These are phyloP conservation scores for Valencia hispanica DNA, from an alignment of 2,797 vertebrate species.

Conservation along the genomic window DNA sequence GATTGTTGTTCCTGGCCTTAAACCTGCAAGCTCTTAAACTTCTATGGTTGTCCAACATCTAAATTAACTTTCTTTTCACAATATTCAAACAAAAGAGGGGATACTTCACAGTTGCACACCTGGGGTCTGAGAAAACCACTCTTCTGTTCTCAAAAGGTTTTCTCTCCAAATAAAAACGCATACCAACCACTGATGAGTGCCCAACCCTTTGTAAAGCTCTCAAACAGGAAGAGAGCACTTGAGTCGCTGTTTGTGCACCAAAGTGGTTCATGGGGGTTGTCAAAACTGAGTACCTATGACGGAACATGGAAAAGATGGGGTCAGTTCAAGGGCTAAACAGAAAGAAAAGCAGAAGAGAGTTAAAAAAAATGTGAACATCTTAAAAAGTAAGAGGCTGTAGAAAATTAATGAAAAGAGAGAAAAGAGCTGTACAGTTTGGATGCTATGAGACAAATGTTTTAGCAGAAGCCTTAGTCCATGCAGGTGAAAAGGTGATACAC, in stretches of 20 bases:
- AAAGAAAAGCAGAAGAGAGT: conserved; percentile 51
- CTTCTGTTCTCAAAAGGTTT: conserved; percentile 47
- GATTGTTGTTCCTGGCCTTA: conserved; percentile 27
- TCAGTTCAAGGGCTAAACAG: conserved; percentile 51
- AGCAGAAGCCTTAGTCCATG: conserved; percentile 46
- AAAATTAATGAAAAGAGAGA: conserved; percentile 40
- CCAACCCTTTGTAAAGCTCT: conserved; percentile 42
- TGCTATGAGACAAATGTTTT: conserved; percentile 63
- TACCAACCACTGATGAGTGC: conserved; percentile 36
- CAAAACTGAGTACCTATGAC: conserved; percentile 54
- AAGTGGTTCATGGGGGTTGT: conserved; percentile 59
- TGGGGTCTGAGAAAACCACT: conserved; percentile 61
- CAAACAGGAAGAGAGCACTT: conserved; percentile 67
- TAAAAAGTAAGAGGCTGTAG: conserved; percentile 36
- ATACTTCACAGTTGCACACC: conserved; percentile 48
- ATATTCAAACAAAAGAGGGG: conserved; percentile 26
- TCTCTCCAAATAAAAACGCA: conserved; percentile 42
- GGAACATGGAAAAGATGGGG: conserved; percentile 53
- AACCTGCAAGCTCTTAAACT: conserved; percentile 18
- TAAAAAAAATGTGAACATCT: conserved; percentile 49
- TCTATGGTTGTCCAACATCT: conserved; percentile 18
- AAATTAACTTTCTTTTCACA: conserved; percentile 45
- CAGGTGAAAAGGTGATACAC: conserved; percentile 55
- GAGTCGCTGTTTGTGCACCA: conserved; percentile 51
- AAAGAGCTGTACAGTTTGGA: conserved; percentile 53